Percentiles rank a stretch among this genome's conserved stretches.
Conservation (phyloP, 2,113 vertebrate species). For the Proteles cristata region DNA sequence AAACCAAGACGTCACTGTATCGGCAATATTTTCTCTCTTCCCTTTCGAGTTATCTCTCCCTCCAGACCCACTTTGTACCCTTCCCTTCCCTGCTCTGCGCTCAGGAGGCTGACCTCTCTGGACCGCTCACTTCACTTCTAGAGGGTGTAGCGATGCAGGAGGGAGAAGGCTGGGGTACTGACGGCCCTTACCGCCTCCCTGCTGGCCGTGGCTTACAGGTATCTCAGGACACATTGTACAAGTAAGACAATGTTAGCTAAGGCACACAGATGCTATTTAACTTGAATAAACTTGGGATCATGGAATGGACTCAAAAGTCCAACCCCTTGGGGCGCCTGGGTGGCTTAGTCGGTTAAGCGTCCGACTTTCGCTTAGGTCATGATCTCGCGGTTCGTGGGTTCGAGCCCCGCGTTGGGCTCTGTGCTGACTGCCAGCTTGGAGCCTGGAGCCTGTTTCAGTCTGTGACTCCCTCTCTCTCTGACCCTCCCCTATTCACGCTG, state of each 20-base stretch:
- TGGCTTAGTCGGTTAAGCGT: too few species aligned
- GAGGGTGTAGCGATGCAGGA: neutral
- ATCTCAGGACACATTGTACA: neutral
- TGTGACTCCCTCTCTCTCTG: too few species aligned
- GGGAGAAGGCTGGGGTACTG: rapidly evolving
- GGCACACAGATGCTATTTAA: neutral
- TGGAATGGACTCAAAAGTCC: neutral
- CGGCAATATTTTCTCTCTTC: neutral
- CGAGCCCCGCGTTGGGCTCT: too few species aligned
- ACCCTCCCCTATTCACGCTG: too few species aligned
- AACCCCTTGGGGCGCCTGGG: too few species aligned
- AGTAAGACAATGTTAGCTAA: neutral
- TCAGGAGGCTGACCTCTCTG: too few species aligned
- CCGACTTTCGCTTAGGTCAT: too few species aligned
- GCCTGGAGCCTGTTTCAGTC: too few species aligned
- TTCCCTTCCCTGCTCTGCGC: neutral
- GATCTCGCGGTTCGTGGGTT: too few species aligned
- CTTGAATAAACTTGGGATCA: neutral
- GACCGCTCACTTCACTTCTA: rapidly evolving
- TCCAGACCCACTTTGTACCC: rapidly evolving
- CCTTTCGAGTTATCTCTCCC: neutral
- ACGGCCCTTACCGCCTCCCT: neutral
- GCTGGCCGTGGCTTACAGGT: neutral
- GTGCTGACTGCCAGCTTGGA: too few species aligned
- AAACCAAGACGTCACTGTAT: neutral